A percentile compares a stretch with the other conserved stretches of the same genome.
These are phyloP conservation scores for Girardia tigrina DNA, from an alignment of 2,888 invertebrate genomes.

Conservation along the genomic window DNA sequence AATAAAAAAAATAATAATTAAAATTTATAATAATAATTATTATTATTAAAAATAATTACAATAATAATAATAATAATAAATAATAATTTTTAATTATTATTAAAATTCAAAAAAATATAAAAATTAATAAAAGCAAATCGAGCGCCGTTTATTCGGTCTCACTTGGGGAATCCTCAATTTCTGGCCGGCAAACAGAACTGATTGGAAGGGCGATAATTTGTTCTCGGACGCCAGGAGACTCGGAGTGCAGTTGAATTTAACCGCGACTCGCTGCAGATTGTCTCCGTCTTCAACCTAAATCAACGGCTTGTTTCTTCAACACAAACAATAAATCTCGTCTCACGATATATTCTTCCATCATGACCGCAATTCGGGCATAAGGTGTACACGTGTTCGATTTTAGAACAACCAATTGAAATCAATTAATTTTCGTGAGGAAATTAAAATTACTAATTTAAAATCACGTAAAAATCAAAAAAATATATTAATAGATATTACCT, in stretches of 20 bases:
- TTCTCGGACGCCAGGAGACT: background rate
- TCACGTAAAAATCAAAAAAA: background rate
- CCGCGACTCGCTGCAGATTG: background rate
- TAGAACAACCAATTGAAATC: background rate
- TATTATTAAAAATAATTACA: too few species aligned
- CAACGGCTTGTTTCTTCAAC: background rate
- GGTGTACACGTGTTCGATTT: background rate
- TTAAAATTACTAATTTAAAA: too few species aligned
- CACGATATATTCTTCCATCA: constrained; percentile 18
- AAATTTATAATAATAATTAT: too few species aligned
- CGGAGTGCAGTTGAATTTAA: background rate
- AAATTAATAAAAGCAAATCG: too few species aligned
- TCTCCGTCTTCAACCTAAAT: background rate
- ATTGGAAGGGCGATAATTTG: background rate
- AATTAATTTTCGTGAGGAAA: background rate
- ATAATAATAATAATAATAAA: too few species aligned
- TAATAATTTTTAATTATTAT: too few species aligned
- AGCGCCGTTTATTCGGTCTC: too few species aligned
- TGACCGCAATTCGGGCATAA: background rate
- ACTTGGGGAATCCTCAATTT: background rate
- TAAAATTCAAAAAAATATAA: too few species aligned
- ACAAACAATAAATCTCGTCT: background rate
- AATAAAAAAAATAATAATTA: too few species aligned
- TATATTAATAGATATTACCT: background rate
- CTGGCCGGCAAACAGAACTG: background rate